These are phyloP conservation scores for Montifringilla adamsi DNA, from an alignment of 2,113 vertebrate species.

Conservation along the genomic window DNA sequence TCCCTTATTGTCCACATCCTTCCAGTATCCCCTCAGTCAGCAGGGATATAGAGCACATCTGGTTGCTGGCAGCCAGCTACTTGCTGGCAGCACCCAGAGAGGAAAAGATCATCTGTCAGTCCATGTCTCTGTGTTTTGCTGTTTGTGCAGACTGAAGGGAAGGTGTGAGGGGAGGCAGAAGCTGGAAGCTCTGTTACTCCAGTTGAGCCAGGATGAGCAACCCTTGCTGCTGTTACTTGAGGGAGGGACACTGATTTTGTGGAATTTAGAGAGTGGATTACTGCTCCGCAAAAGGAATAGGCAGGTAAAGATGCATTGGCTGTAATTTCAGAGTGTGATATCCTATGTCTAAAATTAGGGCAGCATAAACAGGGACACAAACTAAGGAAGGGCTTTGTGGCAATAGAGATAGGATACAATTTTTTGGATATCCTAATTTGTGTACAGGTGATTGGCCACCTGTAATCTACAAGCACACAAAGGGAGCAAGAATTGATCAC, in stretches of 20 bases:
- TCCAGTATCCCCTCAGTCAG: neutral
- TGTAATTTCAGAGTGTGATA: neutral
- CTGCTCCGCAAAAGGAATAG: neutral
- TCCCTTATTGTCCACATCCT: neutral
- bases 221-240: neutral
- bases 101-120: neutral
- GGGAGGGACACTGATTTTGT: neutral
- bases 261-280: neutral
- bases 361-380: neutral
- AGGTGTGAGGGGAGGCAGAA: neutral
- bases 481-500: neutral
- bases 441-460: neutral
- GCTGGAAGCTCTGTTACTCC: neutral
- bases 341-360: neutral
- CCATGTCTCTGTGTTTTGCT: neutral
- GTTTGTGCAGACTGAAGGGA: neutral
- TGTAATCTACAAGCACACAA: neutral
- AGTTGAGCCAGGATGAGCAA: neutral
- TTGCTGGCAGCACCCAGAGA: neutral
- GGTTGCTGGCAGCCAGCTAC: neutral
- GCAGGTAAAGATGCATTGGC: neutral
- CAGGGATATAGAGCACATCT: neutral
- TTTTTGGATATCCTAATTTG: neutral
- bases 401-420: neutral
- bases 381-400: neutral